A percentile compares a stretch with the other conserved stretches of the same genome.
These are phyloP conservation scores for Drosophila testacea DNA, from an alignment of 2,888 invertebrate species.

Conservation along the genomic window DNA sequence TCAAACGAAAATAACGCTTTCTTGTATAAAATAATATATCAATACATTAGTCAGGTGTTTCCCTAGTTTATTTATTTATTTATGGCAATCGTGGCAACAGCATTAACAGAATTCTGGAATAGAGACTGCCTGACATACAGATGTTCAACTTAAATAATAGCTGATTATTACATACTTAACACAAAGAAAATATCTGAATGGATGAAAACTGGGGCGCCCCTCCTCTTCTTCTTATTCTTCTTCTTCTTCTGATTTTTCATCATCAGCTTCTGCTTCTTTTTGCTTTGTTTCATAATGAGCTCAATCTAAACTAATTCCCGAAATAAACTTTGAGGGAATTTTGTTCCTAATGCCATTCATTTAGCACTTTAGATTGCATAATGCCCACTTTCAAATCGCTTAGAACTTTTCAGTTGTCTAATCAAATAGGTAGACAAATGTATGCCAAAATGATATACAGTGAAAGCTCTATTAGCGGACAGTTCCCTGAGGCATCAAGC, in stretches of 20 bases:
- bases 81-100: constrained; percentile 25
- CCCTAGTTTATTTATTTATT: constrained; percentile 6
- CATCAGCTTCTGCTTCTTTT: neutral
- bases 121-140: neutral
- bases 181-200: constrained; percentile 13
- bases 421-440: constrained; percentile 7
- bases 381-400: constrained; percentile 5
- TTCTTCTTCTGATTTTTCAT: too few relatives aligned
- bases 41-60: constrained; percentile 15
- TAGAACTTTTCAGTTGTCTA: constrained; percentile 3
- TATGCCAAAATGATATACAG: constrained; percentile 13
- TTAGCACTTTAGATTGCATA: constrained; percentile 22
- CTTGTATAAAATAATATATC: neutral
- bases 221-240: neutral
- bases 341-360: constrained; percentile 10
- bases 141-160: constrained; percentile 27
- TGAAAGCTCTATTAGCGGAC: neutral
- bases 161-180: constrained; percentile 27
- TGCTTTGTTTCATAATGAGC: constrained; percentile 24
- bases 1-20: constrained; percentile 2
- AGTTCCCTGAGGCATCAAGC: neutral
- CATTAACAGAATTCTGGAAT: constrained; percentile 5
- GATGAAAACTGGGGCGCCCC: constrained; percentile 37
- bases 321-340: constrained; percentile 36
- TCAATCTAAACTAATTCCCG: constrained; percentile 28